Percentiles rank a stretch among this genome's conserved stretches.
Evolutionary conservation across 2,113 vertebrate genomes (phyloP).

Genomic region (Zosterops hypoxanthus): DNA sequence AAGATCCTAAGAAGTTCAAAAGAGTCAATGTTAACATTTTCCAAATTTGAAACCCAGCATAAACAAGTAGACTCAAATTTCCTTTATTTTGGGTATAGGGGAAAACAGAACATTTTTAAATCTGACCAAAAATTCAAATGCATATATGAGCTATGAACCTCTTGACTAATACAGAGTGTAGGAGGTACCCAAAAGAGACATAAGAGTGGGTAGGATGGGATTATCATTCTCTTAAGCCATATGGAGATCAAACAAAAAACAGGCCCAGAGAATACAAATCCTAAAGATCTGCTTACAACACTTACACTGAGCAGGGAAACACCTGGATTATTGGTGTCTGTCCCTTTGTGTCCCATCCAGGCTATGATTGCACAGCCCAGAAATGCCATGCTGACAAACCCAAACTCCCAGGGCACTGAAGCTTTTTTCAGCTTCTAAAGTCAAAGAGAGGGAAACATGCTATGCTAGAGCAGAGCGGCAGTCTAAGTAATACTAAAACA

Average conservation of each 20-base stretch:
- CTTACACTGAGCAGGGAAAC: background rate
- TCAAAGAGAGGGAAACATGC: background rate
- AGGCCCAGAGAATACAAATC: background rate
- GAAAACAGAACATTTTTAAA: background rate
- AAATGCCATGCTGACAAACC: background rate
- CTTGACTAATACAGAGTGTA: background rate
- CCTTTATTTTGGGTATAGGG: background rate
- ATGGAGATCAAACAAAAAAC: background rate
- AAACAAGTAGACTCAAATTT: background rate
- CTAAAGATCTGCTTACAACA: background rate
- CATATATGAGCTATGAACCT: background rate
- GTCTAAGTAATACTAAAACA: background rate
- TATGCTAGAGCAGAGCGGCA: background rate
- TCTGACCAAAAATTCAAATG: background rate
- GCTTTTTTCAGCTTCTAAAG: background rate
- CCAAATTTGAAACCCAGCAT: background rate
- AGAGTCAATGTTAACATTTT: background rate
- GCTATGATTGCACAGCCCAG: background rate
- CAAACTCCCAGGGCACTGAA: background rate
- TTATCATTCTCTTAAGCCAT: background rate
- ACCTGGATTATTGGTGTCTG: background rate
- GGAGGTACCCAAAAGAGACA: background rate
- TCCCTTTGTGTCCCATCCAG: background rate
- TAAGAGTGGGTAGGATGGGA: background rate
- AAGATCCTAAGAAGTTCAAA: background rate